Base-by-base conservation (phyloP, 2,888 invertebrate species). In the Saturnia pavonia region DNA sequence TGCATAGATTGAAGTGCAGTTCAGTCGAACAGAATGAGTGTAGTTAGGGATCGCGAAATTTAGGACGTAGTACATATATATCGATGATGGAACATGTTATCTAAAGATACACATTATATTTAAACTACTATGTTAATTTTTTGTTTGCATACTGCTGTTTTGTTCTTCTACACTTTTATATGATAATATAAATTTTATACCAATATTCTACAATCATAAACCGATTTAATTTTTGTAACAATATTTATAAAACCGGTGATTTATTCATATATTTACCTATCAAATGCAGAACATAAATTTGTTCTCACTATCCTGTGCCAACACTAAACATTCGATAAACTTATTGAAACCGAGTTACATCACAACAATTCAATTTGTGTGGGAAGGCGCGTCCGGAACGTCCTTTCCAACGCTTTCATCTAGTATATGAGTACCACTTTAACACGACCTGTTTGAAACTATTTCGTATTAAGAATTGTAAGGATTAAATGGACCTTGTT, bases 311-410 rank as follows among this genome's bases (percentile, higher is more conserved):
- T 71, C 25, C 60, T 72, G 73, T 79, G 67, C 60, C 60, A 43
- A 69, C 48, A 69, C 67, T 69, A 71, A 69, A 69, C 74, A 73
- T 75, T 74, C 74, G 73, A 73, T 74, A 74, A 73, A 73, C 74
- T 60, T 75, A 78, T 74, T 72, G 72, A 75, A 70, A 72, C 57
- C 65, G 72, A 78, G 77, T 78, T 88, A 83, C 83, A 83, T 82
- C 82, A 85, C 82, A 81, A 80, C 85, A 85, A 85, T 88, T 84
- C 83, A 86, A 88, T 84, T 85, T 82, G 86, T 86, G 90, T 90
- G 88, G 87, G 89, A 89, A 89, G 85, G 83, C 81, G 82, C 82
- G 81, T 85, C 85, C 82, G 84, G 75, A 78, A 77, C 80, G 81
- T 87, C 83, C 85, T 85, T 85, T 87, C 82, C 80, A 82, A 78